Evolutionary conservation across 2,113 vertebrate species (phyloP).

Genomic region (Dicentrarchus labrax): DNA sequence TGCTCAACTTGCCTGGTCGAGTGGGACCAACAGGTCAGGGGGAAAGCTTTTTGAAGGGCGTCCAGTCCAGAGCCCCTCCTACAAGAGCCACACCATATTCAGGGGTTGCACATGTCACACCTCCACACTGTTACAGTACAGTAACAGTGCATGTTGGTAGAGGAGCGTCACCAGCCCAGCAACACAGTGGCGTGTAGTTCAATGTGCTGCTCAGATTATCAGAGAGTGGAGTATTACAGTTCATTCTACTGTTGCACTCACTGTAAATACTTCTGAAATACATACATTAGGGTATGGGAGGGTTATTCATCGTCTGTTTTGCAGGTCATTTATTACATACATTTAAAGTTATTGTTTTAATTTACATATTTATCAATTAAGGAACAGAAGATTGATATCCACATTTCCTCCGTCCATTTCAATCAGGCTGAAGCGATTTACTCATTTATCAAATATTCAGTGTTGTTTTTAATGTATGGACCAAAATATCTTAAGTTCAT

Average conservation of each 20-base stretch:
- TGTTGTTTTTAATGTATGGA: background rate
- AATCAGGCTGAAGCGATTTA: background rate
- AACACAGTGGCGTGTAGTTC: background rate
- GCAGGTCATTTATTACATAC: no score
- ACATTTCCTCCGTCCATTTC: background rate
- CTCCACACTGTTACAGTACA: slow-evolving; percentile 2
- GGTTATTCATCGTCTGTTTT: no score
- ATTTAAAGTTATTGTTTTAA: background rate
- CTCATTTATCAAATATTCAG: background rate
- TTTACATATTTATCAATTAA: background rate
- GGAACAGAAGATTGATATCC: background rate
- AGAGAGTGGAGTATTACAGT: background rate
- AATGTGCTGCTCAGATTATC: background rate
- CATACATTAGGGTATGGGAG: background rate
- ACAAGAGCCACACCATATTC: slow-evolving; percentile 53
- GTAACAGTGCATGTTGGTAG: slow-evolving; percentile 14
- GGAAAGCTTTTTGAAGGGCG: slow-evolving; percentile 69
- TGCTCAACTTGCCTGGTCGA: slow-evolving; percentile 66
- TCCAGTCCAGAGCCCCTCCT: slow-evolving; percentile 67
- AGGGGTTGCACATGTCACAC: slow-evolving; percentile 23
- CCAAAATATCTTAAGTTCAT: background rate
- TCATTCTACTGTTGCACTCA: background rate
- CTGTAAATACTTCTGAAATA: background rate
- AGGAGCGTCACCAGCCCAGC: background rate
- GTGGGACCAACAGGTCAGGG: slow-evolving; percentile 43